Evolutionary conservation across 2,797 vertebrate genomes (phyloP), one percentile per base, ranked within the genome.

Genomic region (Cuculus canorus): DNA sequence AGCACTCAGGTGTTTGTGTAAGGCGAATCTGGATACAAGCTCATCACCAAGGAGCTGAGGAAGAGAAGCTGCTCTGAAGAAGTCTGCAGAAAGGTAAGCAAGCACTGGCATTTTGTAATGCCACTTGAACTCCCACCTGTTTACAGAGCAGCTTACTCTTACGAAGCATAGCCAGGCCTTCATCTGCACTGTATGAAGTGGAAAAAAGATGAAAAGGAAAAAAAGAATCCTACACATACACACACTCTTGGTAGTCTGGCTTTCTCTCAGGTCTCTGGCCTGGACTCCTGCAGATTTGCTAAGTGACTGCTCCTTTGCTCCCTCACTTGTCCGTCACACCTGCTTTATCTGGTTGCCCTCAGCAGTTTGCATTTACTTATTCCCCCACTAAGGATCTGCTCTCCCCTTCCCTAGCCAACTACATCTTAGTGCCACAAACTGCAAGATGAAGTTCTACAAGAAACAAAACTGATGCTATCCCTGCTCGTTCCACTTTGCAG

Each of bases 321-420:
- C 80, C 64, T 69, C 14, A 16, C 60, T 77, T 78, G 60, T 69
- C 82, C 59, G 21, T 90, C 88, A 92, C 86, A 88, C 39, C 88
- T 93, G 91, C 78, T 90, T 77, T 82, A 68, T 47, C 72, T 43
- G 11, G 27, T 19, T 86, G 59, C 52, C 48, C 56, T 56, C 75
- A 61, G 78, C 28, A 16, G 22, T 82, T 61, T 75, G 41, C 70
- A 82, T 61, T 66, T 61, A 32, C 53, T 86, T 57, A 39, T 43
- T 92, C 71, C 45, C 68, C 87, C 71, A 60, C 32, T 32, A 57
- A 37, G 17, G 37, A 45, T 30, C 60, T 47, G 41, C 71, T 54
- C 56, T 92, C 47, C 41, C 23, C n/a, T 75, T 54, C 65, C 56
- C 37, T 5, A 41, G 18, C 35, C 52, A 72, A 5, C 56, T 24